Conservation (phyloP, 2,888 invertebrate species). For the Heterodera filipjevi region DNA sequence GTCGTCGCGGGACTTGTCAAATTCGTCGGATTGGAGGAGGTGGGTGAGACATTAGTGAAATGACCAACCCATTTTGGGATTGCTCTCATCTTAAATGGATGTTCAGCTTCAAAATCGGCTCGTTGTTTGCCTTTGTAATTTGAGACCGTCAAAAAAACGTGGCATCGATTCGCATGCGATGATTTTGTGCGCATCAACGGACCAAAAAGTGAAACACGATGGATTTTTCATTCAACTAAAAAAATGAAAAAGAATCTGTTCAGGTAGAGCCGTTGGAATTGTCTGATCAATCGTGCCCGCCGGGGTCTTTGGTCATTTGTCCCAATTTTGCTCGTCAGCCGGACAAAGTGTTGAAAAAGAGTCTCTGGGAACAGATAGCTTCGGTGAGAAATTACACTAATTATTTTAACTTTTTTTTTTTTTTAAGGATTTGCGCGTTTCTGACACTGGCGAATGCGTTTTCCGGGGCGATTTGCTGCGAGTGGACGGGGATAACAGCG, state of each 20-base stretch:
- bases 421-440: slow-evolving; percentile 2
- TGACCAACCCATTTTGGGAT: not conserved
- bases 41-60: slow-evolving; percentile 67
- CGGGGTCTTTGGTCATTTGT: slow-evolving; percentile 82
- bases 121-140: slow-evolving; percentile 85
- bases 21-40: slow-evolving; percentile 81
- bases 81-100: not conserved
- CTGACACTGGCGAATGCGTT: slow-evolving; percentile 9
- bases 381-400: not conserved
- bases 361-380: slow-evolving; percentile 60
- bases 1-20: slow-evolving; percentile 83
- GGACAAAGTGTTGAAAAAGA: slow-evolving; percentile 55
- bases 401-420: not conserved
- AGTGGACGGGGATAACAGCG: slow-evolving; percentile 29
- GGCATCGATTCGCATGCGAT: slow-evolving; percentile 85
- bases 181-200: slow-evolving; percentile 84
- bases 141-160: slow-evolving; percentile 91
- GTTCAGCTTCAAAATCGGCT: slow-evolving; percentile 71
- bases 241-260: not conserved
- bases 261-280: slow-evolving; percentile 77
- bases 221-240: not conserved
- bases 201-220: slow-evolving; percentile 66
- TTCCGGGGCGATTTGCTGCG: slow-evolving; percentile 6
- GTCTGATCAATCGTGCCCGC: slow-evolving; percentile 75
- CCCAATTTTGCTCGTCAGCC: slow-evolving; percentile 71